phyloP scores from a whole-genome alignment of 1,140 invertebrate genomes.

The Lasioglossum albipes region DNA sequence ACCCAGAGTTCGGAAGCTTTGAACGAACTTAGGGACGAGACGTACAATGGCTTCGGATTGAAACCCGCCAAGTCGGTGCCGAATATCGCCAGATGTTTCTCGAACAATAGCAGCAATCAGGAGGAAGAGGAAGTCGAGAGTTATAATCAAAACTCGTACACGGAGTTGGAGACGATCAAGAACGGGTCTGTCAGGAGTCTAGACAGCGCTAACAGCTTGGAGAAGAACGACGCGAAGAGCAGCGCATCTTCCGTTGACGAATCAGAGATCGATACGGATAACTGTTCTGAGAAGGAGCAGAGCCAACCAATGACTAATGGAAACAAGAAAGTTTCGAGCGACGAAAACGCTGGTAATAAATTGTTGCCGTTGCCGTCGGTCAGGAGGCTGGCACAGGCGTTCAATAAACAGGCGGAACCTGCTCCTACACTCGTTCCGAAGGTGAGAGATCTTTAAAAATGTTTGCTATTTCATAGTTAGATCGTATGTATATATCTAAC shows the following conservation, averaged over 20 bases:
- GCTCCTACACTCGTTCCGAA: constrained; percentile 22
- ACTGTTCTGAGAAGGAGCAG: constrained; percentile 28
- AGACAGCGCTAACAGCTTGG: constrained; percentile 5
- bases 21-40: constrained; percentile 14
- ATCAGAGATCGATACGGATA: constrained; percentile 23
- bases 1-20: constrained; percentile 43
- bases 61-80: constrained; percentile 74
- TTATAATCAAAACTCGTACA: constrained; percentile 12
- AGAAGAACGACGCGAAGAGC: constrained; percentile 7
- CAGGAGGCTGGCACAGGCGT: constrained; percentile 71
- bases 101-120: constrained; percentile 35
- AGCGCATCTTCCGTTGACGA: constrained; percentile 22
- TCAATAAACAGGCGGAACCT: constrained; percentile 59
- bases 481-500: too few species aligned
- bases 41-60: constrained; percentile 37
- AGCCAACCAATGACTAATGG: constrained; percentile 37
- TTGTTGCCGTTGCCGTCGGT: constrained; percentile 73
- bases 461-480: too few species aligned
- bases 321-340: constrained; percentile 32
- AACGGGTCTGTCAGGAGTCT: constrained; percentile 25
- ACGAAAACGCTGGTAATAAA: constrained; percentile 33
- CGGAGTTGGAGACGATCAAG: background rate
- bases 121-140: constrained; percentile 13
- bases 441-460: constrained; percentile 39
- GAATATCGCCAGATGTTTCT: constrained; percentile 67